Conservation (phyloP, 2,113 vertebrate genomes). For the Poeciliopsis occidentalis region DNA sequence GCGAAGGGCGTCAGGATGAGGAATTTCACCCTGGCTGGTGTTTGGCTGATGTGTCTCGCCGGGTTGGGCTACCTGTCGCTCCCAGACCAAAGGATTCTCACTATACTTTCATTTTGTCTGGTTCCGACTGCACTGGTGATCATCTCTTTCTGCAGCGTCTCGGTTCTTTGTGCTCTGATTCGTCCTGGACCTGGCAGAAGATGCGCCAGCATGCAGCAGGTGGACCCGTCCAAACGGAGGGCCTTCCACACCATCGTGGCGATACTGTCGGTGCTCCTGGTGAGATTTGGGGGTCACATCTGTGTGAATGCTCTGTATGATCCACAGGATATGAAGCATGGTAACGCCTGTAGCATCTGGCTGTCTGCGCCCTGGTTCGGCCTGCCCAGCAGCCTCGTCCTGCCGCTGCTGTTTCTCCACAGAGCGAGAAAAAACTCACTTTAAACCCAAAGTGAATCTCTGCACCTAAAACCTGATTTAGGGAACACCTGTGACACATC, state of each 20-base stretch:
- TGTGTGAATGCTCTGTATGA: background rate
- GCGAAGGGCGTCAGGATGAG: background rate
- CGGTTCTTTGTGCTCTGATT: slow-evolving; percentile 6
- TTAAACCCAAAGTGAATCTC: no score
- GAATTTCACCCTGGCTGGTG: background rate
- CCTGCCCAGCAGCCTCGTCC: background rate
- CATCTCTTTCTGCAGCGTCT: background rate
- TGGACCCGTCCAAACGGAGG: slow-evolving; percentile 1
- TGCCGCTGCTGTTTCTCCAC: slow-evolving; percentile 2
- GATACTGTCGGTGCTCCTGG: background rate
- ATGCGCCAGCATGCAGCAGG: background rate
- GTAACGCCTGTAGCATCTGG: background rate
- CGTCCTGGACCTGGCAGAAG: background rate
- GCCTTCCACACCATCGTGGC: background rate
- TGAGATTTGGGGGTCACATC: background rate
- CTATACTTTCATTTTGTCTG: background rate
- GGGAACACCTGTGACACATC: no score
- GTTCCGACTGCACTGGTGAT: background rate
- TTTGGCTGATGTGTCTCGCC: background rate
- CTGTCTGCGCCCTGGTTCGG: background rate
- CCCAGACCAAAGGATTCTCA: background rate
- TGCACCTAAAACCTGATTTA: no score
- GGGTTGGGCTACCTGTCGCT: background rate
- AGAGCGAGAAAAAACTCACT: background rate
- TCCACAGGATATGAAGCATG: background rate